Evolutionary conservation across 2,888 invertebrate species (phyloP), one percentile per base, ranked within the genome.

Genomic region (Linnaemya tessellans): DNA sequence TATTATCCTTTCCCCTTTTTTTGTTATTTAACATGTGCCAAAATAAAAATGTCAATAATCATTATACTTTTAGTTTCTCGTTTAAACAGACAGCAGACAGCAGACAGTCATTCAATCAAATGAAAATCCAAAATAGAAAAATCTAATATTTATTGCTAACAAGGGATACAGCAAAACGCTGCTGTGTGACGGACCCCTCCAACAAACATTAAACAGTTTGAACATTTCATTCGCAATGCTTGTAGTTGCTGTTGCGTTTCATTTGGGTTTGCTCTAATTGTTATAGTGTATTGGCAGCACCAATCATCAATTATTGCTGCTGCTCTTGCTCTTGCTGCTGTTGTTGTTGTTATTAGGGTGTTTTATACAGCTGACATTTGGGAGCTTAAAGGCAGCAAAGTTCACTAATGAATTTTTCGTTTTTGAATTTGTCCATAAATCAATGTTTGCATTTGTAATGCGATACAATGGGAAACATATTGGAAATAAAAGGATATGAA

Each of bases 391-490:
- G 67, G 67, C 38, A 62, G 38, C 51, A 80, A 80, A 74, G 82
- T 71, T 81, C 74, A 70, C 49, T 81, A 85, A 85, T 81, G 81
- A 79, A 78, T 85, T 79, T 74, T 82, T 64, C 20, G 38, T 62
- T 73, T 68, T 78, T 68, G 38, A 80, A 46, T 46, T 80, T 64
- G 80, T 46, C 70, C 68, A 85, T 85, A 85, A 85, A 85, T 85
- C 85, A 85, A 70, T 82, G 82, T 82, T 85, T 85, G 85, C 67
- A 82, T 82, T 85, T 85, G 82, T 79, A 79, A 85, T 82, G 81
- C 18, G 74, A 82, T 71, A 75, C 75, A 82, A 85, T 79, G 35
- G 22, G 62, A 41, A 62, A 51, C 54, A 62, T 49, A 60, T 62
- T 51, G 58, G 22, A 62, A 51, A 41, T 41, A 70, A 79, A 62